Percentiles rank a stretch among this genome's conserved stretches.
phyloP scores from a whole-genome alignment of 2,888 invertebrate species.

The Scaptomyza reducta region DNA sequence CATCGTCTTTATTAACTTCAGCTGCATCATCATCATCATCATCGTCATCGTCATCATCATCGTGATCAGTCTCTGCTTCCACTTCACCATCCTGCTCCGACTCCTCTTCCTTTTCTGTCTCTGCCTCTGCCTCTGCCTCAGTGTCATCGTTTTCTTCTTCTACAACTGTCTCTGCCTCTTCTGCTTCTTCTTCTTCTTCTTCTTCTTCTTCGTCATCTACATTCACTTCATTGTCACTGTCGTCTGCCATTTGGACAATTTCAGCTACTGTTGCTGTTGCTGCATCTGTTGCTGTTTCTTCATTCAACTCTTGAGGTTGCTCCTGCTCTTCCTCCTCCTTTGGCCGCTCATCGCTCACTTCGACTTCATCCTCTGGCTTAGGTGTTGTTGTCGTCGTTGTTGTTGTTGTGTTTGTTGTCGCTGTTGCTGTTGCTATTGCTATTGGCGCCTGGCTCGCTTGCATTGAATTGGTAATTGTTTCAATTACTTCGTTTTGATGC shows the following conservation, averaged over 20 bases:
- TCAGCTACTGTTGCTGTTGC: conserved; percentile 24
- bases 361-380: conserved; percentile 13
- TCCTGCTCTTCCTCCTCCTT: conserved; percentile 10
- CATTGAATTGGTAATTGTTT: conserved; percentile 56
- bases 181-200: conserved; percentile 26
- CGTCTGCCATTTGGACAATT: conserved; percentile 49
- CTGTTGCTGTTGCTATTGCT: conserved; percentile 23
- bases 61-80: conserved; percentile 15
- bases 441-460: conserved; percentile 36
- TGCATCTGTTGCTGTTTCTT: conserved; percentile 1
- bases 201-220: conserved; percentile 54
- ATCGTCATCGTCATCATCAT: conserved; percentile 6
- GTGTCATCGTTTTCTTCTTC: not conserved
- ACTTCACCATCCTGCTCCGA: conserved; percentile 17
- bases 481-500: conserved; percentile 60
- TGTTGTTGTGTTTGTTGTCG: conserved; percentile 21
- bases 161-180: conserved; percentile 10
- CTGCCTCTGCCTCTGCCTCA: conserved; percentile 15
- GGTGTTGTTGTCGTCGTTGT: conserved; percentile 10
- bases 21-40: conserved; percentile 20
- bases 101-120: conserved; percentile 12
- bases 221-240: conserved; percentile 67
- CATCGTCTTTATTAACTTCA: conserved; percentile 36
- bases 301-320: conserved; percentile 7
- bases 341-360: conserved; percentile 10